phyloP scores from a whole-genome alignment of 2,113 vertebrate species.

The Pholis gunnellus region DNA sequence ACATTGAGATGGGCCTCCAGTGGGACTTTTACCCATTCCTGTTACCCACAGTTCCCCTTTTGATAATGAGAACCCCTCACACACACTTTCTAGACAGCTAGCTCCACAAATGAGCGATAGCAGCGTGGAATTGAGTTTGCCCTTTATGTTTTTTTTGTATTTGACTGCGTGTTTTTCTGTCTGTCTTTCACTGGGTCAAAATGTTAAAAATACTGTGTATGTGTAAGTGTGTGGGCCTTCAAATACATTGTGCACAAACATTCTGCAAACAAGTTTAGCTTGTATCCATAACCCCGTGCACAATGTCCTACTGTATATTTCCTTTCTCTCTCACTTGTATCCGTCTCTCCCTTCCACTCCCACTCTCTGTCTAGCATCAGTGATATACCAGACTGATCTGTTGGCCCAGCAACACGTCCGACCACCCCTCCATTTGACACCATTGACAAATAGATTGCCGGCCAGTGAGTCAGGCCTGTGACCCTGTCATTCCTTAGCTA shows the following conservation, averaged over 20 bases:
- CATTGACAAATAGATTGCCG: slow-evolving; percentile 71
- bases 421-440: slow-evolving; percentile 73
- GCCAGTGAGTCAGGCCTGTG: slow-evolving; percentile 64
- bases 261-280: slow-evolving; percentile 15
- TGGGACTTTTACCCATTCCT: slow-evolving; percentile 55
- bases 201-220: neutral
- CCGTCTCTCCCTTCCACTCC: neutral
- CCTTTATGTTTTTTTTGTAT: neutral
- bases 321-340: slow-evolving; percentile 16
- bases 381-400: slow-evolving; percentile 59
- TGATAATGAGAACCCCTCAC: slow-evolving; percentile 47
- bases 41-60: slow-evolving; percentile 43
- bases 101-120: neutral
- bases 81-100: neutral
- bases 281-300: slow-evolving; percentile 21
- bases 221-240: neutral
- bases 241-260: neutral
- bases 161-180: neutral
- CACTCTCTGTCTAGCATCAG: slow-evolving; percentile 23
- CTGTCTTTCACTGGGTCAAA: slow-evolving; percentile 10
- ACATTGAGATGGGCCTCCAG: slow-evolving; percentile 73
- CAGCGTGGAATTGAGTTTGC: neutral
- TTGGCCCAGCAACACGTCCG: slow-evolving; percentile 52
- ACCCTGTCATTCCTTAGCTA: slow-evolving; percentile 75
- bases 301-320: neutral